Evolutionary conservation across 2,113 vertebrate species (phyloP).

Genomic region (Camelus bactrianus): DNA sequence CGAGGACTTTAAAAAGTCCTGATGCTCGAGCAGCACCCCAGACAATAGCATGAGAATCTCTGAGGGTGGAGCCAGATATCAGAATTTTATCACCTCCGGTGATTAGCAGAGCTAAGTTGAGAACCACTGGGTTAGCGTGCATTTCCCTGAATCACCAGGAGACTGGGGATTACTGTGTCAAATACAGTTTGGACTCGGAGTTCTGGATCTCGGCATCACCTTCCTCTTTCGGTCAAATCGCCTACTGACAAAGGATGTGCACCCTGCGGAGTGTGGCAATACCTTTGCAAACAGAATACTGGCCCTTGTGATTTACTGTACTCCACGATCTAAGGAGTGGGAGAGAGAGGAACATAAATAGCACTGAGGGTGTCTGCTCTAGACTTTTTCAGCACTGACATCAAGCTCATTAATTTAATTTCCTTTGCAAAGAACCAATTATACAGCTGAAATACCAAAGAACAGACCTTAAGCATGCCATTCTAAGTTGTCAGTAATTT

Average conservation of each 20-base stretch:
- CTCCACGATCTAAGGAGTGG: neutral
- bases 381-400: neutral
- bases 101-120: neutral
- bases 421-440: neutral
- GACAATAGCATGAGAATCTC: neutral
- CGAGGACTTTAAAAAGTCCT: neutral
- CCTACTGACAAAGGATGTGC: neutral
- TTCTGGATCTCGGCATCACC: neutral
- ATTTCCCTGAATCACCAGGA: neutral
- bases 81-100: neutral
- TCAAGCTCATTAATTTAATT: neutral
- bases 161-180: neutral
- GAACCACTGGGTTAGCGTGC: neutral
- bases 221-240: neutral
- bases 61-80: neutral
- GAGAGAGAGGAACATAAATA: neutral
- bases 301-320: neutral
- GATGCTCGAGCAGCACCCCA: neutral
- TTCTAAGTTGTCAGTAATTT: slow-evolving; percentile 8
- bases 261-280: neutral
- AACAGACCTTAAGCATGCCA: neutral
- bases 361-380: neutral
- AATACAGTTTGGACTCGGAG: neutral
- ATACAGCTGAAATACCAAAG: neutral
- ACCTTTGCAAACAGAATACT: neutral